A percentile compares a stretch with the other conserved stretches of the same genome.
Evolutionary conservation across 2,888 invertebrate species (phyloP).

Genomic region (Calephelis perditalis): DNA sequence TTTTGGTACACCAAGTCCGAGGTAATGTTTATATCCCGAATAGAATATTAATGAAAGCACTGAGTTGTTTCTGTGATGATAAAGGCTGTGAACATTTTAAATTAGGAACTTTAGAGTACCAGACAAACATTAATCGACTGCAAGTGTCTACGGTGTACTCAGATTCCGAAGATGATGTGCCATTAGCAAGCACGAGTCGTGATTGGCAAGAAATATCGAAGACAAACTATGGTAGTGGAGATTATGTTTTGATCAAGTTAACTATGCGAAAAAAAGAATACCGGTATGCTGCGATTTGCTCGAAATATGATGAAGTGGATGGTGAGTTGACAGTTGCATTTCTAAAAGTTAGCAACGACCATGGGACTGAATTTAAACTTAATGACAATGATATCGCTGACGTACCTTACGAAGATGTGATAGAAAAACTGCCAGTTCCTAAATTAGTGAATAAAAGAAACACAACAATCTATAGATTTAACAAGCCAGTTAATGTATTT

Average conservation of each 20-base stretch:
- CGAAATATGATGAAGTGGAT: conserved; percentile 25
- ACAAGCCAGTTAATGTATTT: conserved; percentile 21
- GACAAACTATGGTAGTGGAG: conserved; percentile 17
- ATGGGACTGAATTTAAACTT: conserved; percentile 25
- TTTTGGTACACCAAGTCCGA: background rate
- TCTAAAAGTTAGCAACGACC: conserved; percentile 24
- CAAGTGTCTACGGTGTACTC: background rate
- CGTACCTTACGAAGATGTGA: conserved; percentile 25
- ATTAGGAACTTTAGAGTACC: background rate
- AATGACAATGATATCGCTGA: conserved; percentile 28
- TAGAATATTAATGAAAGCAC: conserved; percentile 30
- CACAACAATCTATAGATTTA: conserved; percentile 23
- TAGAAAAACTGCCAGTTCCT: conserved; percentile 27
- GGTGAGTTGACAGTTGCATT: conserved; percentile 26
- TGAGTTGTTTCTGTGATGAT: conserved; percentile 32
- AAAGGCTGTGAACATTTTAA: conserved; percentile 21
- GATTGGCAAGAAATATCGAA: background rate
- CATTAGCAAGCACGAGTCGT: conserved; percentile 15
- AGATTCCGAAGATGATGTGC: conserved; percentile 12
- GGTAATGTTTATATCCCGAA: conserved; percentile 28
- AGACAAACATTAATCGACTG: background rate
- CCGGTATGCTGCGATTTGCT: conserved; percentile 25
- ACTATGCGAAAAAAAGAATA: conserved; percentile 10
- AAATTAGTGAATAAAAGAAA: conserved; percentile 20
- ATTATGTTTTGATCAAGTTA: conserved; percentile 19